Conservation (phyloP, 2,113 vertebrate species). For the Trogon surrucura region DNA sequence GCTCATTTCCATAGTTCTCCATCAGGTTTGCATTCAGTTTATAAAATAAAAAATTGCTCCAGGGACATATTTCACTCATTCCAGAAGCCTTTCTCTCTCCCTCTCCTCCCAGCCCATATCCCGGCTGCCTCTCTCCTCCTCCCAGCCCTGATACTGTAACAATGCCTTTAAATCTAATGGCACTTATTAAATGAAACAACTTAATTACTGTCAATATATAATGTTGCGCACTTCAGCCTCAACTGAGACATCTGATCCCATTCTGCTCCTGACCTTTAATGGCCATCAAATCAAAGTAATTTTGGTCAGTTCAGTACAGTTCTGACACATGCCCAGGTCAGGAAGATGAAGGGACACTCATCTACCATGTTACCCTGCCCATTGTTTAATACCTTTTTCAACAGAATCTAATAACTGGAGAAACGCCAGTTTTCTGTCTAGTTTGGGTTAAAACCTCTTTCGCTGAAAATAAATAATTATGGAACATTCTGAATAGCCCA, state of each 20-base stretch:
- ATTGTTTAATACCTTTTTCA: conserved; percentile 75
- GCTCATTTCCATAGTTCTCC: conserved; percentile 74
- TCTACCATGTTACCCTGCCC: conserved; percentile 66
- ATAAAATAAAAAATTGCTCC: conserved; percentile 71
- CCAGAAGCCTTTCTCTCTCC: conserved; percentile 57
- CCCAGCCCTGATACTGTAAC: conserved; percentile 17
- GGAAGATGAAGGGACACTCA: conserved; percentile 70
- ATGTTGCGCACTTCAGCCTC: conserved; percentile 65
- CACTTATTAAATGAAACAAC: conserved; percentile 76
- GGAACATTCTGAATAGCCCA: conserved; percentile 59
- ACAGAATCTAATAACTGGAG: conserved; percentile 75
- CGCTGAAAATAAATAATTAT: conserved; percentile 72
- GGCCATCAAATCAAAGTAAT: conserved; percentile 78
- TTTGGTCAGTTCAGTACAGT: conserved; percentile 65
- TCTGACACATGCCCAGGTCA: conserved; percentile 77
- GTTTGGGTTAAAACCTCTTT: conserved; percentile 67
- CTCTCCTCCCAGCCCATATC: not conserved
- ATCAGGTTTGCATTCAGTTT: conserved; percentile 75
- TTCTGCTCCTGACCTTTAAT: conserved; percentile 76
- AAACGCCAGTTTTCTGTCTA: conserved; percentile 72
- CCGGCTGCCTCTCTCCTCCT: conserved; percentile 24
- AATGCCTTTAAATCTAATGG: conserved; percentile 66
- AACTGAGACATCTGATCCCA: conserved; percentile 64
- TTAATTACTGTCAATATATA: conserved; percentile 80
- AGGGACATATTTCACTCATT: conserved; percentile 69